Evolutionary conservation across 2,888 invertebrate genomes (phyloP).

Genomic region (Troilus luridus): DNA sequence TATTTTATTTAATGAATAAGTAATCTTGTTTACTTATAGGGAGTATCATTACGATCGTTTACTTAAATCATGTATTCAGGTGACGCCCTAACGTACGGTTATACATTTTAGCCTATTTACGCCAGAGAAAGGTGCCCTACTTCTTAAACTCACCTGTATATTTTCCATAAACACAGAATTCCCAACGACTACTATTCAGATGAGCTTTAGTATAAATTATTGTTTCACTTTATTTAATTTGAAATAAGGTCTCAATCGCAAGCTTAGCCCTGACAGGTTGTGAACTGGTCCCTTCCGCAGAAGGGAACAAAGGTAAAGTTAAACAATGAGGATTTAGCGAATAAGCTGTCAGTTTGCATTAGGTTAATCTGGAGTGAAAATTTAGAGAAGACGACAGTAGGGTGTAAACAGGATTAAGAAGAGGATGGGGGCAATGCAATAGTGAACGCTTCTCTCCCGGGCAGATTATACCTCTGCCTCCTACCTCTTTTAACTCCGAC

Average conservation of each 20-base stretch:
- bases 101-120: too few relatives aligned
- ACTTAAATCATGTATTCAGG: too few relatives aligned
- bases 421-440: background rate
- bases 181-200: background rate
- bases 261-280: background rate
- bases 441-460: background rate
- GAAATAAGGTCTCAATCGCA: background rate
- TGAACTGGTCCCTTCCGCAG: background rate
- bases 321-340: slow-evolving; percentile 27
- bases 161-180: too few relatives aligned
- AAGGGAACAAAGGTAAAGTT: slow-evolving; percentile 33
- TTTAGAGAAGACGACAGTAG: background rate
- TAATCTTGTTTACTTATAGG: too few relatives aligned
- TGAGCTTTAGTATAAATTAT: background rate
- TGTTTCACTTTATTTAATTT: background rate
- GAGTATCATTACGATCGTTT: too few relatives aligned
- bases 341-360: slow-evolving; percentile 6
- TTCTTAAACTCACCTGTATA: too few relatives aligned
- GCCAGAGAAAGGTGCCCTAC: too few relatives aligned
- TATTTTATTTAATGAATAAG: too few relatives aligned
- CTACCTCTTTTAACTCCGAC: background rate
- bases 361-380: background rate
- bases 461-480: background rate
- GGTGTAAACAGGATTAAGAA: slow-evolving; percentile 6
- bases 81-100: too few relatives aligned